Percentiles rank a stretch among this genome's conserved stretches.
Evolutionary conservation across 2,888 invertebrate genomes (phyloP).

Genomic region (Tenodera sinensis): DNA sequence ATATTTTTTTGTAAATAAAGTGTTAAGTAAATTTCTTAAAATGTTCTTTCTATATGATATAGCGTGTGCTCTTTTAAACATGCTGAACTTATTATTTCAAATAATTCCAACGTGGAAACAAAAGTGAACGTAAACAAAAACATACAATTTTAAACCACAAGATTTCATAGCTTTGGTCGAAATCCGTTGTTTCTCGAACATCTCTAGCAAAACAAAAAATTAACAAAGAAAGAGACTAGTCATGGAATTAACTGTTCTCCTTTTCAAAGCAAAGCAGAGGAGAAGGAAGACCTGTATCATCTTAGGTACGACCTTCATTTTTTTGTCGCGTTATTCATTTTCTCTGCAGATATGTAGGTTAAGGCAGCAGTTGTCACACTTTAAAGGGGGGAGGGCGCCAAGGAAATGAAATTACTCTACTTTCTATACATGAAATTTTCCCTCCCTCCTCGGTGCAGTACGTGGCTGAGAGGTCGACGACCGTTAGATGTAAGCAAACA

Average conservation of each 20-base stretch:
- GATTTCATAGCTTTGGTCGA: not conserved
- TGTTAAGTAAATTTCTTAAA: no score
- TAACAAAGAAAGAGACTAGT: not conserved
- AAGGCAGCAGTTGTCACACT: not conserved
- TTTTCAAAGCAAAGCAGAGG: not conserved
- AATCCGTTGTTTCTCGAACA: not conserved
- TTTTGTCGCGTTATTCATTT: not conserved
- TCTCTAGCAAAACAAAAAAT: not conserved
- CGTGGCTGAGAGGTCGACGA: not conserved
- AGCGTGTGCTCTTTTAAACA: not conserved
- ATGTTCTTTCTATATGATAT: not conserved
- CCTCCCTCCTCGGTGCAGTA: not conserved
- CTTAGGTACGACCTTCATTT: not conserved
- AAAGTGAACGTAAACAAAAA: no score
- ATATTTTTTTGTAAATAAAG: no score
- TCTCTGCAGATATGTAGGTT: not conserved
- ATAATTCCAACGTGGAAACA: no score
- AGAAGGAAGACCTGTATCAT: not conserved
- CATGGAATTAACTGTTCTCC: not conserved
- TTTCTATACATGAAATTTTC: not conserved
- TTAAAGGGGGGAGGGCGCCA: not conserved
- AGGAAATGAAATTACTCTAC: not conserved
- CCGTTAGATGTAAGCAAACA: constrained; percentile 16
- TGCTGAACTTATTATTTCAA: not conserved
- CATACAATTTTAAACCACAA: no score